Conservation (phyloP, 2,797 vertebrate genomes). For the Prunella strophiata region DNA sequence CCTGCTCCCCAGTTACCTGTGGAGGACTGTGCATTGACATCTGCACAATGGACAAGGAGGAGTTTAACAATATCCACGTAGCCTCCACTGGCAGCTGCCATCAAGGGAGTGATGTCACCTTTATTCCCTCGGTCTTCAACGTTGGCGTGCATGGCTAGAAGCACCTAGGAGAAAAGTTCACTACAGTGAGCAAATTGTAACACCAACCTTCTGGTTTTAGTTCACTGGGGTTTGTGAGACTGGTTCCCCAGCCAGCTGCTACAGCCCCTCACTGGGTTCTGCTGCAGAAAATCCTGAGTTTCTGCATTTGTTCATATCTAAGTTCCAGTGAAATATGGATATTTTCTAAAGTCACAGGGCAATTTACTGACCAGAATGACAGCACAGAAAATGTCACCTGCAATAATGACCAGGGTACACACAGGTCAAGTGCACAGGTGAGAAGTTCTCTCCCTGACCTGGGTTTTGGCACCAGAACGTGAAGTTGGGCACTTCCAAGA, state of each 20-base stretch:
- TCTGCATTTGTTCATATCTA: not conserved
- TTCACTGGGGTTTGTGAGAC: not conserved
- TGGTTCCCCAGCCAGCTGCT: not conserved
- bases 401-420: not conserved
- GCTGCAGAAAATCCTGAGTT: not conserved
- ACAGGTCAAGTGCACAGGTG: not conserved
- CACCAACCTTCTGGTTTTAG: not conserved
- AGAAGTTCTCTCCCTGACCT: not conserved
- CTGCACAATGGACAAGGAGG: slow-evolving; percentile 94
- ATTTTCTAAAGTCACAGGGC: not conserved
- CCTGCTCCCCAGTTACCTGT: slow-evolving; percentile 83
- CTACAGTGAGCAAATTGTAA: not conserved
- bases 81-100: slow-evolving; percentile 98
- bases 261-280: not conserved
- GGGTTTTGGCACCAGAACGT: not conserved
- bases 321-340: not conserved
- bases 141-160: slow-evolving; percentile 97
- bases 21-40: slow-evolving; percentile 97
- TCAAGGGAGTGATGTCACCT: slow-evolving; percentile 96
- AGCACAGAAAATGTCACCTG: not conserved
- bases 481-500: not conserved
- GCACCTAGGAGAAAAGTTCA: slow-evolving; percentile 79
- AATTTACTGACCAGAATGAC: not conserved
- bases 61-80: slow-evolving; percentile 98
- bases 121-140: slow-evolving; percentile 98